Evolutionary conservation across 2,888 invertebrate genomes (phyloP).

Genomic region (Lamproptera curius): DNA sequence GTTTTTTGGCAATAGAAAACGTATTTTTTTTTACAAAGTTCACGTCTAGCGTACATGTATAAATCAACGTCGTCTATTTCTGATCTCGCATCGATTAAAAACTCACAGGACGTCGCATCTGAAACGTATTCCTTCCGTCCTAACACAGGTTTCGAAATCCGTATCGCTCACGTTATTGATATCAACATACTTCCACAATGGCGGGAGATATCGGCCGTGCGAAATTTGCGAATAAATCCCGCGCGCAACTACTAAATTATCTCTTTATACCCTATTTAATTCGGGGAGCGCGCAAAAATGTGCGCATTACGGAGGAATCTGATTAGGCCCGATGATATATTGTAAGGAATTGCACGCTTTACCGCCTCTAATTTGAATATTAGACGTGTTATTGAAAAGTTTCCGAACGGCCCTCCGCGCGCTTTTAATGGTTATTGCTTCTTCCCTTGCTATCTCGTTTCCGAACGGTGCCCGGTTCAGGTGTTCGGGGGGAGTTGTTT

Average conservation of each 20-base stretch:
- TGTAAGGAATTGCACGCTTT: constrained; percentile 65
- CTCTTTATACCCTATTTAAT: constrained; percentile 52
- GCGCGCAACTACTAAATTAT: constrained; percentile 48
- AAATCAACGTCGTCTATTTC: neutral
- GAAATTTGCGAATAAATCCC: constrained; percentile 34
- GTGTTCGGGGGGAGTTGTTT: constrained; percentile 34
- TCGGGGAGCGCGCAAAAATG: constrained; percentile 53
- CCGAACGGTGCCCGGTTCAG: constrained; percentile 39
- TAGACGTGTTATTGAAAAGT: constrained; percentile 77
- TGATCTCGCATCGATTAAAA: constrained; percentile 2
- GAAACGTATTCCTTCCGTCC: constrained; percentile 11
- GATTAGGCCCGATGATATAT: constrained; percentile 74
- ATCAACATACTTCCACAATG: constrained; percentile 8
- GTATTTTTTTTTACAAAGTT: no score
- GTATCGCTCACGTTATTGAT: constrained; percentile 10
- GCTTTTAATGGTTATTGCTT: constrained; percentile 75
- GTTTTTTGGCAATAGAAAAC: no score
- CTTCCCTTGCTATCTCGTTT: constrained; percentile 50
- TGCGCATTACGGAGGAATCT: constrained; percentile 61
- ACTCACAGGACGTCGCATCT: neutral
- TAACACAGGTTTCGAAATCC: no score
- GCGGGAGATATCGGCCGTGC: constrained; percentile 12
- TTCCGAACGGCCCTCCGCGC: constrained; percentile 63
- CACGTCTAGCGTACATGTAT: no score
- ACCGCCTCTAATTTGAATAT: constrained; percentile 75